phyloP scores from a whole-genome alignment of 2,888 invertebrate genomes.

The Thysanoteuthis rhombus region DNA sequence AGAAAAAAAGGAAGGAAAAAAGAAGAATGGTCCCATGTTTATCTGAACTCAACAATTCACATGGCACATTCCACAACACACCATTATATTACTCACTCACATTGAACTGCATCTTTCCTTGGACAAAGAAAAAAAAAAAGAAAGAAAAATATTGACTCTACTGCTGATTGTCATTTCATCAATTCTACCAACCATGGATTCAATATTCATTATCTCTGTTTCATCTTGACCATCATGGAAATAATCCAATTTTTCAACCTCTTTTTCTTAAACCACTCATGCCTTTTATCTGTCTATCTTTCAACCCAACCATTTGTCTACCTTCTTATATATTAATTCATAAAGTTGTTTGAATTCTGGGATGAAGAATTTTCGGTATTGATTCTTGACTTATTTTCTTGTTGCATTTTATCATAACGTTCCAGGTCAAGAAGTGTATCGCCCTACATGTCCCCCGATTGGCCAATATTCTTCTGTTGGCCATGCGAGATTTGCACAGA shows the following conservation, averaged over 20 bases:
- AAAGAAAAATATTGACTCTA: background rate
- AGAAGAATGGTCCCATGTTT: background rate
- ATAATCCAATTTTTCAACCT: background rate
- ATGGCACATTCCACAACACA: background rate
- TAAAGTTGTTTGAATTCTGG: too few species aligned
- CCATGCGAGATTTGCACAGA: too few species aligned
- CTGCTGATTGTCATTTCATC: slow-evolving; percentile 27
- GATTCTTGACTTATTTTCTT: too few species aligned
- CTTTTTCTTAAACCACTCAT: background rate
- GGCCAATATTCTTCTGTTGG: too few species aligned
- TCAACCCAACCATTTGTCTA: too few species aligned
- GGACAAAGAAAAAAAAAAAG: background rate
- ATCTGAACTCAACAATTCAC: background rate
- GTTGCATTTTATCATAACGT: too few species aligned
- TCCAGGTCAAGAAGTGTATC: too few species aligned
- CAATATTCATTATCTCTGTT: slow-evolving; percentile 34
- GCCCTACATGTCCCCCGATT: too few species aligned
- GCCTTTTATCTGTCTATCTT: background rate
- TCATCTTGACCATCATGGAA: background rate
- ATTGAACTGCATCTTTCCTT: background rate
- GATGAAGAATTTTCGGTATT: too few species aligned
- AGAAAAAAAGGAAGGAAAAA: too few species aligned
- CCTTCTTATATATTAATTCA: too few species aligned
- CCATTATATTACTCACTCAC: background rate
- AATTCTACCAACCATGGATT: slow-evolving; percentile 31